These are phyloP conservation scores for Nemotelus pantherinus DNA, from an alignment of 2,888 invertebrate genomes.

Conservation along the genomic window DNA sequence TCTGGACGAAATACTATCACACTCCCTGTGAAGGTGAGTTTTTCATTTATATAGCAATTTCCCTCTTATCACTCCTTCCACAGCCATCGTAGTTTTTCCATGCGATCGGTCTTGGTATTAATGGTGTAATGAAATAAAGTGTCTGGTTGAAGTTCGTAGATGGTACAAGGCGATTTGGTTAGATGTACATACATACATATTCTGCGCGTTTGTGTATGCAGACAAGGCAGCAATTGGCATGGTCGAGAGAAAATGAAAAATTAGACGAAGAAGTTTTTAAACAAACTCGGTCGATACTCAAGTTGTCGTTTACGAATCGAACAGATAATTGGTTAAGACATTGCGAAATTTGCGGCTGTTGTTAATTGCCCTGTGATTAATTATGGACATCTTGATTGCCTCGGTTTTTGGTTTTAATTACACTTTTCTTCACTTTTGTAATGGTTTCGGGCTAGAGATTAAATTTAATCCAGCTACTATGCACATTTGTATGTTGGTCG, in stretches of 20 bases:
- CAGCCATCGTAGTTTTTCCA: neutral
- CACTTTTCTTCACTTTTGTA: conserved; percentile 24
- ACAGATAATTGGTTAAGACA: conserved; percentile 54
- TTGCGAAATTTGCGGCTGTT: conserved; percentile 55
- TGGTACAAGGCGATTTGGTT: conserved; percentile 25
- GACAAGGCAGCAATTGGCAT: neutral
- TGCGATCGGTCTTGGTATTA: neutral
- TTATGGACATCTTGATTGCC: conserved; percentile 50
- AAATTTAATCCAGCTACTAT: neutral
- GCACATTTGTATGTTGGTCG: neutral
- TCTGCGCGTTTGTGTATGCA: neutral
- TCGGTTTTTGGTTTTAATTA: conserved; percentile 46
- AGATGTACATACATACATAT: neutral
- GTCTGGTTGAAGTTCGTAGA: neutral
- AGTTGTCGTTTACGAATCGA: conserved; percentile 47
- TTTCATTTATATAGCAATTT: neutral
- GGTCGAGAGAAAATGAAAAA: conserved; percentile 25
- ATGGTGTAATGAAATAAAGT: neutral
- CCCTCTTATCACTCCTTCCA: neutral
- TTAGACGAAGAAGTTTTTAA: conserved; percentile 23
- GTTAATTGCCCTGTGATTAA: conserved; percentile 55
- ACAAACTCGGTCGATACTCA: conserved; percentile 11
- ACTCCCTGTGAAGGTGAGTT: neutral
- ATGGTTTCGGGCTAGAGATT: conserved; percentile 30
- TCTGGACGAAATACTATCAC: neutral